Evolutionary conservation across 2,888 invertebrate genomes (phyloP).

Genomic region (Nephrocerus scutellatus): DNA sequence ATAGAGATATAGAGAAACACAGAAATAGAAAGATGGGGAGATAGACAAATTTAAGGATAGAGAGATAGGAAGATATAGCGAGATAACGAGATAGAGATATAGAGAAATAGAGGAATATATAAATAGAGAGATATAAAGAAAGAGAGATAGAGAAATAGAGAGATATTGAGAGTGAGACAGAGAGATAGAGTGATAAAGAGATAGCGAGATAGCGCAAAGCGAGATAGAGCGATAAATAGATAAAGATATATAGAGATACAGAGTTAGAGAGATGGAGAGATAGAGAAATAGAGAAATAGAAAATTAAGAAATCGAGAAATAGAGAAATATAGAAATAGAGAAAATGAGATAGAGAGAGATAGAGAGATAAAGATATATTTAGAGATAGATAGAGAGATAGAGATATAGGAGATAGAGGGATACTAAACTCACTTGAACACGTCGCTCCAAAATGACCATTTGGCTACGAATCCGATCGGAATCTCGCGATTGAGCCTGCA

Average conservation of each 20-base stretch:
- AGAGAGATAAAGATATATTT: neutral
- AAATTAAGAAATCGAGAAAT: no score
- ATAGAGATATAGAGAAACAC: neutral
- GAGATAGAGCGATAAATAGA: neutral
- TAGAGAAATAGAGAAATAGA: neutral
- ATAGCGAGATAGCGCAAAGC: neutral
- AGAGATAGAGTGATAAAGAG: neutral
- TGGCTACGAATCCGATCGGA: slow-evolving; percentile 65
- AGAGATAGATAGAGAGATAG: neutral
- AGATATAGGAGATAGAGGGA: neutral
- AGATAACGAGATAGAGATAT: slow-evolving; percentile 51
- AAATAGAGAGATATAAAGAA: neutral
- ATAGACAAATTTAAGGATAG: neutral
- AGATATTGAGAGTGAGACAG: no score
- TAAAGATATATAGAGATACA: neutral
- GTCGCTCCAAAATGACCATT: slow-evolving; percentile 61
- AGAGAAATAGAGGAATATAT: slow-evolving; percentile 22
- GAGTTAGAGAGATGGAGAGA: neutral
- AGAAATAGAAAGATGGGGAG: no score
- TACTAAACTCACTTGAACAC: slow-evolving; percentile 56
- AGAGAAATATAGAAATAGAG: no score
- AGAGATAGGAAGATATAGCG: neutral
- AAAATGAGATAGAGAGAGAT: no score
- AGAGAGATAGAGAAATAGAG: neutral
- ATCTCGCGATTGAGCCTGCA: slow-evolving; percentile 63